Conservation (phyloP, 2,113 vertebrate species). For the Hydrochoerus hydrochaeris region DNA sequence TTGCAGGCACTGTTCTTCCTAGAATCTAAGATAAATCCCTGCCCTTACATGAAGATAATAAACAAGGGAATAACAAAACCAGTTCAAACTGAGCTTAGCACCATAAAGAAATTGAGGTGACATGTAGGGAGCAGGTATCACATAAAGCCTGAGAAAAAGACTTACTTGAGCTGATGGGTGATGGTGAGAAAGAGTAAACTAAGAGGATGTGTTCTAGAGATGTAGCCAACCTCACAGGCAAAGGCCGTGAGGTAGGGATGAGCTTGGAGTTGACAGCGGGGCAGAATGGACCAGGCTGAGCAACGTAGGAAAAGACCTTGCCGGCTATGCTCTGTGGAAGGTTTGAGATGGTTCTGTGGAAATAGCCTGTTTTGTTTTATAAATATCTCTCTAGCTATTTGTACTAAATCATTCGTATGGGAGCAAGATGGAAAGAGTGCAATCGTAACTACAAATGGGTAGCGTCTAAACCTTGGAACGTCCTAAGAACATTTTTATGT, state of each 20-base stretch:
- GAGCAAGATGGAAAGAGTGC: background rate
- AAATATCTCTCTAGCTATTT: background rate
- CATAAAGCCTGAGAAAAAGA: background rate
- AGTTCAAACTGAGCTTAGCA: background rate
- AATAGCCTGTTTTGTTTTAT: constrained; percentile 43
- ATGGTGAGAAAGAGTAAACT: background rate
- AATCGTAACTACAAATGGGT: background rate
- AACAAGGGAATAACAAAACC: background rate
- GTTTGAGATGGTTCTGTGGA: background rate
- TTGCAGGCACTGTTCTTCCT: background rate
- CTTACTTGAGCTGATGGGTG: background rate
- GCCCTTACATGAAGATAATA: background rate
- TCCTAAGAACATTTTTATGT: background rate
- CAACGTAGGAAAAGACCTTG: background rate
- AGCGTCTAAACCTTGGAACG: background rate
- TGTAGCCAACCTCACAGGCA: background rate
- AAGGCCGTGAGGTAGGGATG: background rate
- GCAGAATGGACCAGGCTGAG: background rate
- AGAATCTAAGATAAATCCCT: background rate
- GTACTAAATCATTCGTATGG: background rate
- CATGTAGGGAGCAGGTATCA: too few species aligned
- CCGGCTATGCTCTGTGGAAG: background rate
- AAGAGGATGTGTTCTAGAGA: background rate
- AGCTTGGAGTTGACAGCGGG: too few species aligned
- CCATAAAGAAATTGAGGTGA: background rate